Percentiles rank a stretch among this genome's conserved stretches.
Evolutionary conservation across 2,113 vertebrate genomes (phyloP).

Genomic region (Nerophis ophidion): DNA sequence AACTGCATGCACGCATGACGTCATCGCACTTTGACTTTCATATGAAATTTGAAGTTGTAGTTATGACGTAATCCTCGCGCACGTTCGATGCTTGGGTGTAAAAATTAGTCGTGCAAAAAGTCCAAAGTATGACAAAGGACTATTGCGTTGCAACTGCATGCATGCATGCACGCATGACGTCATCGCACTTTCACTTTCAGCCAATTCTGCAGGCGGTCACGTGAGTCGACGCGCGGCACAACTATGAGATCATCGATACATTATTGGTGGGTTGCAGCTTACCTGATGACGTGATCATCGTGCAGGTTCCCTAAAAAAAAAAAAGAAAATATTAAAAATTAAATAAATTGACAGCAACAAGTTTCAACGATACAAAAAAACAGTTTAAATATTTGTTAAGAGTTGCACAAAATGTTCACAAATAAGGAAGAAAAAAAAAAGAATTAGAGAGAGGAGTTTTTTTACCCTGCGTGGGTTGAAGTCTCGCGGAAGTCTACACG

Average conservation of each 20-base stretch:
- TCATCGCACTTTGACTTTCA: no score
- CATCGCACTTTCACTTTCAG: not conserved
- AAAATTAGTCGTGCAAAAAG: no score
- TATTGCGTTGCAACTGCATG: not conserved
- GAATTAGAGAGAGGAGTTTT: slow-evolving; percentile 2
- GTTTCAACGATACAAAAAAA: not conserved
- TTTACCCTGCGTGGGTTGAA: slow-evolving; percentile 29
- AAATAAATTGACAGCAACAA: no score
- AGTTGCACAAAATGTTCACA: not conserved
- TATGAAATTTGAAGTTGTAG: no score
- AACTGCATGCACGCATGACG: no score
- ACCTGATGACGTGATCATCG: not conserved
- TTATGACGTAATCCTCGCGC: no score
- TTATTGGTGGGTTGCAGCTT: not conserved
- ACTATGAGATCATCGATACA: not conserved
- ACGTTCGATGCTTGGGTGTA: no score
- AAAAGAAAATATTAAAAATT: not conserved
- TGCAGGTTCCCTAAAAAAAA: not conserved
- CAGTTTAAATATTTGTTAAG: not conserved
- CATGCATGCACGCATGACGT: not conserved
- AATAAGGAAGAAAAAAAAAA: not conserved
- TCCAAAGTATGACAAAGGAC: no score
- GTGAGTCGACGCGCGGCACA: no score
- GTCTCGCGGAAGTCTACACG: slow-evolving; percentile 26
- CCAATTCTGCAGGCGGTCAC: not conserved